Evolutionary conservation across 2,888 invertebrate species (phyloP).

Genomic region (Trimorus sp.): DNA sequence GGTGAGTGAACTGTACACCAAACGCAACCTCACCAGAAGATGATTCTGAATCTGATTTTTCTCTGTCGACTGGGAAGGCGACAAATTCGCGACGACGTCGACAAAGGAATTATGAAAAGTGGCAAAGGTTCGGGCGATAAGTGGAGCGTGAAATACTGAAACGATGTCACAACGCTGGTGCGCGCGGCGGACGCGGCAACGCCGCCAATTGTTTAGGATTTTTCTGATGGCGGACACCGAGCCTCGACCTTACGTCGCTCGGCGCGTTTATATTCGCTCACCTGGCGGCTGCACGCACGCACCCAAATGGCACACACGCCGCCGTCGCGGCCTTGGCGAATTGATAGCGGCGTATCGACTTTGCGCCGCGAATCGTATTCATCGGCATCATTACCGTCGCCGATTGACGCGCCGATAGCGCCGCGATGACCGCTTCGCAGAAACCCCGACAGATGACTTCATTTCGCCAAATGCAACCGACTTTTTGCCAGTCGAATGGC

Average conservation of each 20-base stretch:
- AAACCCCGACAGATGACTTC: constrained; percentile 43
- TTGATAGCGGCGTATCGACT: constrained; percentile 62
- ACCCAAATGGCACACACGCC: constrained; percentile 56
- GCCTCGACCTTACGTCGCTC: constrained; percentile 63
- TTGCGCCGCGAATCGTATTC: constrained; percentile 42
- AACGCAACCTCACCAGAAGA: too few species aligned
- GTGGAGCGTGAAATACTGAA: constrained; percentile 77
- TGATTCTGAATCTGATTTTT: too few species aligned
- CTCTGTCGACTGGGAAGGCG: not conserved
- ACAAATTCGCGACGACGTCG: constrained; percentile 48
- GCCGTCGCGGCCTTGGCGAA: constrained; percentile 57
- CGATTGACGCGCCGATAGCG: constrained; percentile 20
- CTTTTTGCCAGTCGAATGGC: not conserved
- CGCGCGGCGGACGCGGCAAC: constrained; percentile 72
- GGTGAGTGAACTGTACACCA: too few species aligned
- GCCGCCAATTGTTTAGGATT: constrained; percentile 78
- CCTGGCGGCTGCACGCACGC: constrained; percentile 59
- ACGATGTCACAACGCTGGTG: constrained; percentile 71
- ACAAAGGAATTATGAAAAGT: constrained; percentile 66
- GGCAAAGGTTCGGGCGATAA: constrained; percentile 70
- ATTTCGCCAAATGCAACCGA: constrained; percentile 20
- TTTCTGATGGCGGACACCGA: constrained; percentile 72
- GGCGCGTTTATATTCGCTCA: constrained; percentile 55
- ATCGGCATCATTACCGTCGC: constrained; percentile 20
- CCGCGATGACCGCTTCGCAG: constrained; percentile 30